Evolutionary conservation across 2,797 vertebrate genomes (phyloP), one percentile per base, ranked within the genome.

Genomic region (Platyrinchus mystaceus): DNA sequence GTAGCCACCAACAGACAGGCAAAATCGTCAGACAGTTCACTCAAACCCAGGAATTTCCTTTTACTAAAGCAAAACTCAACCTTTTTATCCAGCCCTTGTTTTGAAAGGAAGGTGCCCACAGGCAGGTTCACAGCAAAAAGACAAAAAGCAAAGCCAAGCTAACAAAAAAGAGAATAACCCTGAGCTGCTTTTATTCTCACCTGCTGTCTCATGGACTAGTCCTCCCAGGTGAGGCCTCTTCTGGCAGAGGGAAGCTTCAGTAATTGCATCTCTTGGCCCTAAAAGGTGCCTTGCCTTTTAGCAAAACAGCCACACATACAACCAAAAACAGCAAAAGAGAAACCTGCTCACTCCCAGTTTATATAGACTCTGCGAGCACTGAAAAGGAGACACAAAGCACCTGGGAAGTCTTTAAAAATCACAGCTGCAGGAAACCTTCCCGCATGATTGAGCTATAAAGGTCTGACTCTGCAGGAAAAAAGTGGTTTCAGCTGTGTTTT

Each of bases 211-310:
- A 14, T 0, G 0, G 44, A 50, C 30, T 4, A 6, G 4, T 15
- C 24, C 5, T 69, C 32, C 8, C 3, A 53, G n/a, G 34, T 8
- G 2, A 70, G 5, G 22, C 18, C 14, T 78, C 37, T 58, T 17
- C 50, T 39, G 19, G 20, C 18, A 53, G 17, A 32, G 8, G 10
- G 3, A 77, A 68, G 7, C 2, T 62, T 1, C 4, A 37, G 6
- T 2, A 63, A 60, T 39, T 47, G 3, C 2, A 5, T 21, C 13
- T 23, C 14, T 49, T 7, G 1, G 22, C 10, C 34, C 9, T n/a
- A 37, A 59, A 62, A 78, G 1, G 2, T 6, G 14, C 2, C 1
- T 2, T 52, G 1, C 4, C 22, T 53, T 36, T 43, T 10, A 8
- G 22, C 41, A 36, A 74, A 73, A 44, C 10, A 32, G 20, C 44